Percentiles rank a stretch among this genome's conserved stretches.
Conservation (phyloP, 2,888 invertebrate genomes). For the Hylaea fasciaria region DNA sequence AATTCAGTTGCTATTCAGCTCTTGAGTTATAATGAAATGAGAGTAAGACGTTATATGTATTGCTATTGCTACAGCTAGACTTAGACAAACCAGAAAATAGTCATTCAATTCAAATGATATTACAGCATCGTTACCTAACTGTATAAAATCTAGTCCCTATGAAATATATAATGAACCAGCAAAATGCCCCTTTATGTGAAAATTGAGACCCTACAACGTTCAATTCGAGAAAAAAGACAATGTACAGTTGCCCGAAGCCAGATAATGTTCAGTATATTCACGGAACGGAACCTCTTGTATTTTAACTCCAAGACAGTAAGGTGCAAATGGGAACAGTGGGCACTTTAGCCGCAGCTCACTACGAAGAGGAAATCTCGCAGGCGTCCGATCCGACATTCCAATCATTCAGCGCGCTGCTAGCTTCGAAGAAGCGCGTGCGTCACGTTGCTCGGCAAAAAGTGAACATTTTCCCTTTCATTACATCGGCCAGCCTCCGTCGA, state of each 20-base stretch:
- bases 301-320: constrained; percentile 13
- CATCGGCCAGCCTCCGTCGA: constrained; percentile 49
- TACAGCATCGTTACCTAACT: neutral
- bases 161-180: constrained; percentile 3
- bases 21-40: constrained; percentile 12
- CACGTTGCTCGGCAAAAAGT: constrained; percentile 71
- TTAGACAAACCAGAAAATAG: neutral
- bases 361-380: constrained; percentile 52
- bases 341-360: neutral
- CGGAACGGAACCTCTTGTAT: constrained; percentile 6
- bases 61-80: neutral
- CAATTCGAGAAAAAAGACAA: constrained; percentile 33
- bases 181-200: constrained; percentile 21
- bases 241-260: constrained; percentile 40
- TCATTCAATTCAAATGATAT: neutral
- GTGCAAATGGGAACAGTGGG: constrained; percentile 4
- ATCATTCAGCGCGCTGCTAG: constrained; percentile 51
- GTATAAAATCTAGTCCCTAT: neutral
- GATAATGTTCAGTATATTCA: constrained; percentile 31
- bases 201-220: constrained; percentile 10
- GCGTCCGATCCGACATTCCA: constrained; percentile 63
- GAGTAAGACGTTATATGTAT: neutral
- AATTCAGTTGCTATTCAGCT: constrained; percentile 15
- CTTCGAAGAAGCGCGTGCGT: constrained; percentile 74
- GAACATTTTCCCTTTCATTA: constrained; percentile 82